Percentiles rank a stretch among this genome's conserved stretches.
phyloP scores from a whole-genome alignment of 2,113 vertebrate genomes.

The Chloropsis cyanopogon region DNA sequence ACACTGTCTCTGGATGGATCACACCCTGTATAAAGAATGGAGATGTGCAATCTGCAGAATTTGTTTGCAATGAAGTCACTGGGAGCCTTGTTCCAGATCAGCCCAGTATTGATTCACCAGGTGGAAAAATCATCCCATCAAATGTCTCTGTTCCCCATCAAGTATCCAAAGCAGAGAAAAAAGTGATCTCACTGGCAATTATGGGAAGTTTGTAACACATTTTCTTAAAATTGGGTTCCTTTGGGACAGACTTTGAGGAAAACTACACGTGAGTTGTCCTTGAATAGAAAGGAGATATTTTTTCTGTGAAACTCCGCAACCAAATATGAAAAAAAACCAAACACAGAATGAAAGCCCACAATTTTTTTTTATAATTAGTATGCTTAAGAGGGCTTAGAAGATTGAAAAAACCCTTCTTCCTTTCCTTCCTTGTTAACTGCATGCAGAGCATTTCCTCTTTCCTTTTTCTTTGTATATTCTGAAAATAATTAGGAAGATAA shows the following conservation, averaged over 20 bases:
- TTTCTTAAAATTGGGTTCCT: neutral
- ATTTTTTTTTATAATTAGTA: neutral
- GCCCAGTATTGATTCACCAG: neutral
- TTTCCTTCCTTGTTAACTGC: neutral
- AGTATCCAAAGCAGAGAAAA: neutral
- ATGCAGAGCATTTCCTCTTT: neutral
- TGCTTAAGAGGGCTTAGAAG: neutral
- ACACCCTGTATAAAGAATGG: too few species aligned
- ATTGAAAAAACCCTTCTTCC: neutral
- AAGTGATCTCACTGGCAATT: constrained; percentile 40
- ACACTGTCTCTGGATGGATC: neutral
- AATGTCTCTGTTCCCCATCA: constrained; percentile 23
- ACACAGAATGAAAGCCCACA: neutral
- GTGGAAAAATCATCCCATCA: constrained; percentile 52
- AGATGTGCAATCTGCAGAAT: neutral
- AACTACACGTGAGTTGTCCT: neutral
- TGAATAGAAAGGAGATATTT: neutral
- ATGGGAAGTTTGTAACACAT: constrained; percentile 20
- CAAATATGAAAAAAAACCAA: neutral
- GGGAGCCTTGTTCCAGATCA: neutral
- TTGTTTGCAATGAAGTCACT: neutral
- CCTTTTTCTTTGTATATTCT: neutral
- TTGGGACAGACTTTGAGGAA: neutral
- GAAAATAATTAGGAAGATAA: neutral
- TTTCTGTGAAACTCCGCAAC: neutral